Percentiles rank a stretch among this genome's conserved stretches.
Conservation (phyloP, 2,113 vertebrate species). For the Rallus limicola region DNA sequence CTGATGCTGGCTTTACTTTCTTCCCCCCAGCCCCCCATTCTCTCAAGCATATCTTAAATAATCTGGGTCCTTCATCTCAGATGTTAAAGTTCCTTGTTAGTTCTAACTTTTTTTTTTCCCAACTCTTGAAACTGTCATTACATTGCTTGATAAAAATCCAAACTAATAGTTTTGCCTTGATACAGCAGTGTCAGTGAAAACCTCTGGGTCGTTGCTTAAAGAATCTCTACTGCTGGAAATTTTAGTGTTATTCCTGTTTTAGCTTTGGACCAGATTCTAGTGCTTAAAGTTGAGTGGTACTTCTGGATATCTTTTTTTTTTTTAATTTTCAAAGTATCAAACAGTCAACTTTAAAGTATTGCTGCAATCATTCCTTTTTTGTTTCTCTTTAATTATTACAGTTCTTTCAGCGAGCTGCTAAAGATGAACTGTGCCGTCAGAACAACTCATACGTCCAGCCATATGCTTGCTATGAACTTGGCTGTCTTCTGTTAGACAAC, state of each 20-base stretch:
- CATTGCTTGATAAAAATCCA: background rate
- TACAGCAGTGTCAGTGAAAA: background rate
- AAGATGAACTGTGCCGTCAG: constrained; percentile 86
- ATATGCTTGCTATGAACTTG: constrained; percentile 95
- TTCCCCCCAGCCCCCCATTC: too few species aligned
- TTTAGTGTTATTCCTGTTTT: background rate
- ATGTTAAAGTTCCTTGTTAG: background rate
- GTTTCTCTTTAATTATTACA: constrained; percentile 43
- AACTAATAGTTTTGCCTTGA: background rate
- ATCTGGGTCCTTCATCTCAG: background rate
- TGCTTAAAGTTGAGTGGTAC: background rate
- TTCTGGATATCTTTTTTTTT: background rate
- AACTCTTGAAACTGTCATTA: background rate
- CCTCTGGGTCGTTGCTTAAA: background rate
- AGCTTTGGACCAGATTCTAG: background rate
- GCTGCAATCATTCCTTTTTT: background rate
- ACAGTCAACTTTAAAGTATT: background rate
- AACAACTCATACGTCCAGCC: constrained; percentile 92
- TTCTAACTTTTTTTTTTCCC: too few species aligned
- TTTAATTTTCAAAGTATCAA: background rate
- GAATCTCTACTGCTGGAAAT: background rate
- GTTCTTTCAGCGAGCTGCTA: constrained; percentile 92
- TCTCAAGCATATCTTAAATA: background rate
- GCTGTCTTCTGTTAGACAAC: constrained; percentile 90
- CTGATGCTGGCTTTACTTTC: background rate